Base-by-base conservation (phyloP, 2,888 invertebrate species). In the Eupithecia dodoneata region DNA sequence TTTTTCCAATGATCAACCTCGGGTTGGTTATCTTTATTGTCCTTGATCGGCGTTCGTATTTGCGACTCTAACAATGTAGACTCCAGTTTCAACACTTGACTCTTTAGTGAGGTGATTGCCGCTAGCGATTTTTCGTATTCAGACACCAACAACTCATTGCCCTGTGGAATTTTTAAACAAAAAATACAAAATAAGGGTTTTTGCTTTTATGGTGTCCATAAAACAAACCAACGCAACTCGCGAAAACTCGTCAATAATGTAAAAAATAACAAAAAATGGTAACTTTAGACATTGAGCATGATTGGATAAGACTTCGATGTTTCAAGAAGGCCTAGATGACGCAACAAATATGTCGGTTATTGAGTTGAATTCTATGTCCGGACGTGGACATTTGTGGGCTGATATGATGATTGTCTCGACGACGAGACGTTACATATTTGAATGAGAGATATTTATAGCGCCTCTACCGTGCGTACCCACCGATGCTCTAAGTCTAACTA, bases 41-140 rank as follows among this genome's bases (percentile, higher is more conserved):
- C 76, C 75, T 86, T 87, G 4, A 91, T 63, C 2, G 93, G 94
- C 0, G 83, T 86, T 67, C 90, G 87, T 59, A 95, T 92, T 83
- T 95, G 95, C 0, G 91, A 85, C 77, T 95, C 95, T 4, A 95
- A 85, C 42, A 95, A 79, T 0, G 94, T 90, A 0, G 95, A 95
- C 83, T 95, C 95, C 67, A 95, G 83, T 82, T 94, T 94, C 41
- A 95, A 81, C 9, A 95, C 91, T 82, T 95, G 94, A 0, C 95
- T 94, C 79, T 94, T 94, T 1, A 95, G 89, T 0, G 95, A 92
- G 12, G 96, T 95, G 73, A 96, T 96, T 83, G 96, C 96, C 9
- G 96, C 96, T 73, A 96, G 90, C 13, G 95, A 85, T 76, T 90
- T 94, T 84, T 96, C 96, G 75, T 96, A 94, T 84, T 96, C 96